Evolutionary conservation across 2,113 vertebrate genomes (phyloP).

Genomic region (Stegastes partitus): DNA sequence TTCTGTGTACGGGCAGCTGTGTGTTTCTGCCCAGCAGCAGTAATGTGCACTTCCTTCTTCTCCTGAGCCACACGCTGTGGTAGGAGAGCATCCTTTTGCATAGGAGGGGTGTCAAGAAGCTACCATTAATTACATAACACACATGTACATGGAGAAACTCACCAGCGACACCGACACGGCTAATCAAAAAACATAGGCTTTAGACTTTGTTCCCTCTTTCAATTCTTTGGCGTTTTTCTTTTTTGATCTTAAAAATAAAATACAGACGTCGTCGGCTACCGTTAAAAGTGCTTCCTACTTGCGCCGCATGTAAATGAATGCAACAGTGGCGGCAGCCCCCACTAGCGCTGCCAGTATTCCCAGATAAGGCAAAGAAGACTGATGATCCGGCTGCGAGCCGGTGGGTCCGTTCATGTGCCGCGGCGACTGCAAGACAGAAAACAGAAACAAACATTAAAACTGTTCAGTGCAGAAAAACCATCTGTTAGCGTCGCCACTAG

Average conservation of each 20-base stretch:
- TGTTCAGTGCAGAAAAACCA: no score
- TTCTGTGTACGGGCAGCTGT: conserved; percentile 8
- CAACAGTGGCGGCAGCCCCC: conserved; percentile 35
- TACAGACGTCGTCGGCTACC: not conserved
- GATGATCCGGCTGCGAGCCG: conserved; percentile 45
- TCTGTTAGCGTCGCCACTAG: no score
- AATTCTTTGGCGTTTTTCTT: conserved; percentile 73
- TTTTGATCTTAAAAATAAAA: conserved; percentile 65
- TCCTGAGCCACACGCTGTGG: conserved; percentile 17
- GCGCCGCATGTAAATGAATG: conserved; percentile 62
- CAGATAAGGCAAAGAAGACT: conserved; percentile 29
- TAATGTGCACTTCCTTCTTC: conserved; percentile 39
- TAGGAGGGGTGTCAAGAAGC: conserved; percentile 47
- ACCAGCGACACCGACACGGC: conserved; percentile 32
- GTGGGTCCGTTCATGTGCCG: conserved; percentile 68
- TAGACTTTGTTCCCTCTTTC: conserved; percentile 43
- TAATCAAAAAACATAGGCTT: conserved; percentile 48
- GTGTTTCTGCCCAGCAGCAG: conserved; percentile 41
- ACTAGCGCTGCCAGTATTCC: conserved; percentile 42
- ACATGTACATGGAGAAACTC: conserved; percentile 29
- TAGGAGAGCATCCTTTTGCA: conserved; percentile 33
- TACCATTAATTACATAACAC: conserved; percentile 58
- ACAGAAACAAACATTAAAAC: not conserved
- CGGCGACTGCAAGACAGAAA: conserved; percentile 61
- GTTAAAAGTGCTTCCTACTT: conserved; percentile 64